Evolutionary conservation across 2,113 vertebrate species (phyloP).

Genomic region (Spilogale gracilis): DNA sequence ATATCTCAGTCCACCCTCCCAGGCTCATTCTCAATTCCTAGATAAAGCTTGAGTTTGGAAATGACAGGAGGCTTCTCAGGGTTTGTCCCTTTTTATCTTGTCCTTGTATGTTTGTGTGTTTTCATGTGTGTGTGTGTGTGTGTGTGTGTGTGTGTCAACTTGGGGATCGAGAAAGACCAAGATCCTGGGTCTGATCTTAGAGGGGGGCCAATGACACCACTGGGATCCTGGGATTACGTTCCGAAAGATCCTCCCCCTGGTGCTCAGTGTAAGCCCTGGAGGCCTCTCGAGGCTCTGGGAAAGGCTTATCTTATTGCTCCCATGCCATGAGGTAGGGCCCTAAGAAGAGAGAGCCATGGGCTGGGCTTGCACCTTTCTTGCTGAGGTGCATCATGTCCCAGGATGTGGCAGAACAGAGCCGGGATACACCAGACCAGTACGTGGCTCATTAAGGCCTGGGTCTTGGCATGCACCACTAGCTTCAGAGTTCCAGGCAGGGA

Average conservation of each 20-base stretch:
- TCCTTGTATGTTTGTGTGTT: too few relatives aligned
- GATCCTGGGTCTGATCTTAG: background rate
- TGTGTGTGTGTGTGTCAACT: background rate
- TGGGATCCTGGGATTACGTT: background rate
- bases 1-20: background rate
- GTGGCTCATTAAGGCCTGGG: too few relatives aligned
- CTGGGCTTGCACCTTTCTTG: fast-evolving
- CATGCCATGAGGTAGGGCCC: too few relatives aligned
- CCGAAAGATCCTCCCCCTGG: background rate
- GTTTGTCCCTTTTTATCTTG: background rate
- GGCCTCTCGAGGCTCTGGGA: too few relatives aligned
- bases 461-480: background rate
- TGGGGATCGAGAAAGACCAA: background rate
- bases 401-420: background rate
- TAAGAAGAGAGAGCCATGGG: background rate
- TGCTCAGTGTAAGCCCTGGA: background rate
- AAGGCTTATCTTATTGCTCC: fast-evolving
- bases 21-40: background rate
- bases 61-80: background rate
- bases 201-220: too few relatives aligned
- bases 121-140: background rate
- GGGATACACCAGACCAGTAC: background rate
- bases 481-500: background rate
- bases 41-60: background rate
- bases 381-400: fast-evolving